Evolutionary conservation across 2,888 invertebrate genomes (phyloP).

Genomic region (Chironomus tentans): DNA sequence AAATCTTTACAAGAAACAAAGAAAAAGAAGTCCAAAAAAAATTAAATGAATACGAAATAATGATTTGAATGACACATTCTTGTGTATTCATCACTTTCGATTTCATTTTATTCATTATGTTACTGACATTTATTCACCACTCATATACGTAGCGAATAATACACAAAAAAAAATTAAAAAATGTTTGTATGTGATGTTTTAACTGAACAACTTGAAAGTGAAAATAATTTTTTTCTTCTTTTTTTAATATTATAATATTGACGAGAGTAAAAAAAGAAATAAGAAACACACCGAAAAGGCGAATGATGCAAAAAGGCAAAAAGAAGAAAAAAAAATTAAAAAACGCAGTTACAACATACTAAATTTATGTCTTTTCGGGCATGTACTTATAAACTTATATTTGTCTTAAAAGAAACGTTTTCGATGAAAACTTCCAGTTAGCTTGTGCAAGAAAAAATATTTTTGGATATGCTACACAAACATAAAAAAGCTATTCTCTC

Average conservation of each 20-base stretch:
- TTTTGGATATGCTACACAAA: constrained; percentile 18
- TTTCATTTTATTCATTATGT: constrained; percentile 21
- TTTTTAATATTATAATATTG: neutral
- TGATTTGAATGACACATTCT: neutral
- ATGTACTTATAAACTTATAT: neutral
- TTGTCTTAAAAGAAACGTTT: neutral
- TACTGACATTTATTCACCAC: neutral
- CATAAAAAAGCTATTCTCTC: constrained; percentile 37
- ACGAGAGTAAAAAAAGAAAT: neutral
- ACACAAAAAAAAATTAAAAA: neutral
- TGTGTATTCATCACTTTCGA: constrained; percentile 23
- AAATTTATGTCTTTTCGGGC: constrained; percentile 4
- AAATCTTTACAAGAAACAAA: neutral
- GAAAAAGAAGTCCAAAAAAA: neutral
- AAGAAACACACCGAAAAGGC: neutral
- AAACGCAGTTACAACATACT: constrained; percentile 1
- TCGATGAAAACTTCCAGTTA: neutral
- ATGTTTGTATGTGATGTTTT: neutral
- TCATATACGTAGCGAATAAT: neutral
- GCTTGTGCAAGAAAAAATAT: constrained; percentile 20
- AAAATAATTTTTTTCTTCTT: neutral
- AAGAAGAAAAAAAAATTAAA: neutral
- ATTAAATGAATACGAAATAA: neutral
- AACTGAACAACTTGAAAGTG: neutral
- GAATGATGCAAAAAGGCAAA: constrained; percentile 6